These are phyloP conservation scores for Calephelis perditalis DNA, from an alignment of 2,888 invertebrate genomes.

Conservation along the genomic window DNA sequence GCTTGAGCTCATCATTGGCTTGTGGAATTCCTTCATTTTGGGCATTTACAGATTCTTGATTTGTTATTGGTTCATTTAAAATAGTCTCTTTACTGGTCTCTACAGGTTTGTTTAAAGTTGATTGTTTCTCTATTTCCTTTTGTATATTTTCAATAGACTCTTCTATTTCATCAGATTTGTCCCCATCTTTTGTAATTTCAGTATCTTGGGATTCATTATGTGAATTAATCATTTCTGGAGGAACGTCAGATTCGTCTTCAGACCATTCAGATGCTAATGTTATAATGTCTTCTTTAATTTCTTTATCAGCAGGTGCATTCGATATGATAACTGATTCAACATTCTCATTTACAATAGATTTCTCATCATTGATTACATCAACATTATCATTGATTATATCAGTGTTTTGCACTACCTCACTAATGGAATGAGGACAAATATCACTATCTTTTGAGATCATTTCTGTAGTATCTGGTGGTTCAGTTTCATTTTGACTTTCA, in stretches of 20 bases:
- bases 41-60: conserved; percentile 12
- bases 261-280: conserved; percentile 59
- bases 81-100: not conserved
- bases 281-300: conserved; percentile 43
- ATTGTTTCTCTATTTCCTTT: conserved; percentile 63
- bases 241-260: conserved; percentile 51
- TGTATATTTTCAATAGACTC: conserved; percentile 71
- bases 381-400: conserved; percentile 4
- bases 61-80: conserved; percentile 3
- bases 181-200: conserved; percentile 30
- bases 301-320: conserved; percentile 26
- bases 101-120: conserved; percentile 25
- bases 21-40: conserved; percentile 10
- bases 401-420: conserved; percentile 5
- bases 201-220: conserved; percentile 20
- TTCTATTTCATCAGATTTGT: conserved; percentile 38
- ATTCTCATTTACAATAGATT: conserved; percentile 1
- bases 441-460: conserved; percentile 27
- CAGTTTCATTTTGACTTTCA: conserved; percentile 19
- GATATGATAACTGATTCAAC: conserved; percentile 7
- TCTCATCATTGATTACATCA: not conserved
- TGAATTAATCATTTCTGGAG: conserved; percentile 20
- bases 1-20: conserved; percentile 11
- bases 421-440: conserved; percentile 21
- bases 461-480: conserved; percentile 29